Evolutionary conservation across 2,888 invertebrate genomes (phyloP), one percentile per base, ranked within the genome.

Genomic region (Drosophila peninsularis): DNA sequence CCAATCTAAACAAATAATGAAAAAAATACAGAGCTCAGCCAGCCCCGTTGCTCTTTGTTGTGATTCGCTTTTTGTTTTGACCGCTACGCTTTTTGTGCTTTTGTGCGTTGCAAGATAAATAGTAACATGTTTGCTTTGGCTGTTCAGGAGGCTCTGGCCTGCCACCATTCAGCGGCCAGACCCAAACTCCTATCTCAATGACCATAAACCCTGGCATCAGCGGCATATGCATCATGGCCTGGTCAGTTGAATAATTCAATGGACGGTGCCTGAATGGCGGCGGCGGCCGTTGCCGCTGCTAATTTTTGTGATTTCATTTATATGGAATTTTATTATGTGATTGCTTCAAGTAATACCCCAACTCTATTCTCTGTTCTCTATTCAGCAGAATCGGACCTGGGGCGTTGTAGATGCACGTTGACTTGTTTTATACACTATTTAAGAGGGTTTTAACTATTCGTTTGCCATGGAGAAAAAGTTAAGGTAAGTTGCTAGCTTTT

Each of bases 61-160:
- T 17, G 14, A 44, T 41, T 44, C 39, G 17, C 49, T 45, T 50
- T 37, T 56, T 37, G 11, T 34, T 17, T 24, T 60, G 47, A 47
- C 53, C 50, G 37, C 39, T 52, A 32, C 47, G 47, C 64, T 42
- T 44, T 75, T 42, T 69, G 60, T 56, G 71, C 62, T 72, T 73
- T 83, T 78, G 70, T 74, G 62, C 70, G 69, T 37, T 66, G 62
- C 60, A 79, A 86, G 86, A 84, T 81, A 84, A 86, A 86, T 86
- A 68, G 84, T 75, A 78, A 78, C 82, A 74, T 77, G 84, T 82
- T 86, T 86, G 69, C 63, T 45, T 63, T 75, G 57, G 53, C 41
- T 52, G n/a, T 13, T 9, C 36, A 32, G 30, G 32, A 10, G 13
- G 21, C 53, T 30, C 21, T 19, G 37, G 14, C 14, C 9, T 14